Percentiles rank a stretch among this genome's conserved stretches.
Conservation (phyloP, 2,113 vertebrate species). For the Numida meleagris region DNA sequence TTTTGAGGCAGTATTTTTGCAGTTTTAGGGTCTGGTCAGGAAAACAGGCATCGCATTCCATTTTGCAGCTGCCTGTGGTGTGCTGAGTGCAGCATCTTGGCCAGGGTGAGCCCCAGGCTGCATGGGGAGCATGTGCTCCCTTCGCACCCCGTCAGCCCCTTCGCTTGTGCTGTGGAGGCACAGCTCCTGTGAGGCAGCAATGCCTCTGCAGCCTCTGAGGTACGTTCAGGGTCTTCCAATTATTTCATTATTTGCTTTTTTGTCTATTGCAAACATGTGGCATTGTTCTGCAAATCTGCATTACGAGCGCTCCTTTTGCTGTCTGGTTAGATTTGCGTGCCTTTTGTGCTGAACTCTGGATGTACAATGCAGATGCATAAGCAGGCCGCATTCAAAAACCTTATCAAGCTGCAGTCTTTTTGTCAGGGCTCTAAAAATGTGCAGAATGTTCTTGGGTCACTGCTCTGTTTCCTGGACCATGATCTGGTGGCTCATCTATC, state of each 20-base stretch:
- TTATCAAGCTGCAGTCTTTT: not conserved
- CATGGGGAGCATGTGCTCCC: fast-evolving
- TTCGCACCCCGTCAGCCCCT: not conserved
- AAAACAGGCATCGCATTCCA: fast-evolving
- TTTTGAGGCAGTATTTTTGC: not conserved
- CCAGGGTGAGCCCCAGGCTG: not conserved
- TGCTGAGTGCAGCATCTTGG: not conserved
- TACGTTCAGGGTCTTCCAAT: not conserved
- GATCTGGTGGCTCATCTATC: not conserved
- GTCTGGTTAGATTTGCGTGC: not conserved
- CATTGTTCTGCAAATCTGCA: not conserved
- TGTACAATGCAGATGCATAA: not conserved
- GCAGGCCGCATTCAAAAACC: not conserved
- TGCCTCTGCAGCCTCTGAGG: not conserved
- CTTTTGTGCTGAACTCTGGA: not conserved
- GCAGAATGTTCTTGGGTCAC: not conserved
- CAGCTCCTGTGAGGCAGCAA: not conserved
- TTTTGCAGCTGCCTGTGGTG: fast-evolving
- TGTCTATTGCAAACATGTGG: not conserved
- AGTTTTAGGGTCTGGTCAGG: fast-evolving
- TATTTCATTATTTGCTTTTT: not conserved
- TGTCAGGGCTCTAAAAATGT: not conserved
- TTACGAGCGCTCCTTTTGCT: not conserved
- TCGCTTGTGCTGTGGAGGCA: fast-evolving
- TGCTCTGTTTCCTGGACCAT: not conserved